These are phyloP conservation scores for Fukomys damarensis DNA, from an alignment of 2,113 vertebrate species.

Conservation along the genomic window DNA sequence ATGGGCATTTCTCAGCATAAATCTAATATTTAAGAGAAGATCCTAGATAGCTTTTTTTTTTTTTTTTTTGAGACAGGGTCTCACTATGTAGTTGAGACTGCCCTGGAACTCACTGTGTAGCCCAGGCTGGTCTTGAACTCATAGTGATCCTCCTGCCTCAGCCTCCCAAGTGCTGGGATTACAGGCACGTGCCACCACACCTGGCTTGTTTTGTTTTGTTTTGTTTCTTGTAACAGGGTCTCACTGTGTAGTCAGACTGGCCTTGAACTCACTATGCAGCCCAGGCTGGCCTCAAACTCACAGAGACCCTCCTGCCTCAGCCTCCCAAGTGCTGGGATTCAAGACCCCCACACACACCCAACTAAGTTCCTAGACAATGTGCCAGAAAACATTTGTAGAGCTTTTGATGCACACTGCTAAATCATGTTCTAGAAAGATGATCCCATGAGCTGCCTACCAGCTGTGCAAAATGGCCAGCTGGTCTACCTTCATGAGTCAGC, in stretches of 20 bases:
- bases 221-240: no score
- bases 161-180: background rate
- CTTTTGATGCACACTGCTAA: background rate
- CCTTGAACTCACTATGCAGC: background rate
- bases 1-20: background rate
- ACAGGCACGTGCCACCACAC: no score
- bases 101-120: background rate
- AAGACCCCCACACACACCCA: background rate
- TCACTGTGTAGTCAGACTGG: background rate
- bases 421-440: background rate
- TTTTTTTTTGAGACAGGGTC: background rate
- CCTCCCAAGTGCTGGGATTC: background rate
- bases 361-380: background rate
- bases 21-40: background rate
- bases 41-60: background rate
- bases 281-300: background rate
- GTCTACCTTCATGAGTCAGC: background rate
- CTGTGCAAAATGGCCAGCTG: background rate
- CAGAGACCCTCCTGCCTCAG: background rate
- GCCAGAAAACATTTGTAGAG: background rate
- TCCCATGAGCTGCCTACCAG: background rate
- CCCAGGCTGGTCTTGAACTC: background rate
- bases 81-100: no score
- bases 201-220: no score
- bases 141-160: background rate